Conservation (phyloP, 2,113 vertebrate genomes). For the Solenodon paradoxus region DNA sequence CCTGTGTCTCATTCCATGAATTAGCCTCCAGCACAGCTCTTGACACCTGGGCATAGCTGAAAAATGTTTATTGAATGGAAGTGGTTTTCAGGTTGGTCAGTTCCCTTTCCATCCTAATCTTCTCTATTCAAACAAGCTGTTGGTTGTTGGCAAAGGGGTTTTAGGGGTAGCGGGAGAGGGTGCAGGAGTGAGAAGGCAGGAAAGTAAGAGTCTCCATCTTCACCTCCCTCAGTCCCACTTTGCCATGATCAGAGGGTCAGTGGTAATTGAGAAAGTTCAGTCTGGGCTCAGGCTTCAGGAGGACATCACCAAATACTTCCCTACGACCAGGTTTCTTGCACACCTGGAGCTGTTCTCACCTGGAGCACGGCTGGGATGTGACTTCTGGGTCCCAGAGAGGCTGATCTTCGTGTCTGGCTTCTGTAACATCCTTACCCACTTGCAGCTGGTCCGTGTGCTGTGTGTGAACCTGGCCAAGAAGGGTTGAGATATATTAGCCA, state of each 20-base stretch:
- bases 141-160: background rate
- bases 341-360: background rate
- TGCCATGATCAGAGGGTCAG: background rate
- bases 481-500: background rate
- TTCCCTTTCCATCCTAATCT: background rate
- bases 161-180: background rate
- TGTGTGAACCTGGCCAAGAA: background rate
- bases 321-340: background rate
- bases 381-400: background rate
- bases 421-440: too few species aligned
- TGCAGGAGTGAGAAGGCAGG: background rate
- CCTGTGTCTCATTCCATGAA: background rate
- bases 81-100: background rate
- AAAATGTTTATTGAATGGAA: background rate
- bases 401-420: background rate
- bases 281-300: background rate
- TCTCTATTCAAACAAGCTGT: background rate
- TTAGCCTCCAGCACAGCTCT: background rate
- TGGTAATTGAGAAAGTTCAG: background rate
- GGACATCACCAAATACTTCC: background rate
- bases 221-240: background rate
- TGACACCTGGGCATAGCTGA: background rate
- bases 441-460: background rate
- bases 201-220: background rate
- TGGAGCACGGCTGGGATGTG: background rate